Evolutionary conservation across 2,113 vertebrate genomes (phyloP), one percentile per base, ranked within the genome.

Genomic region (Notiomystis cincta): DNA sequence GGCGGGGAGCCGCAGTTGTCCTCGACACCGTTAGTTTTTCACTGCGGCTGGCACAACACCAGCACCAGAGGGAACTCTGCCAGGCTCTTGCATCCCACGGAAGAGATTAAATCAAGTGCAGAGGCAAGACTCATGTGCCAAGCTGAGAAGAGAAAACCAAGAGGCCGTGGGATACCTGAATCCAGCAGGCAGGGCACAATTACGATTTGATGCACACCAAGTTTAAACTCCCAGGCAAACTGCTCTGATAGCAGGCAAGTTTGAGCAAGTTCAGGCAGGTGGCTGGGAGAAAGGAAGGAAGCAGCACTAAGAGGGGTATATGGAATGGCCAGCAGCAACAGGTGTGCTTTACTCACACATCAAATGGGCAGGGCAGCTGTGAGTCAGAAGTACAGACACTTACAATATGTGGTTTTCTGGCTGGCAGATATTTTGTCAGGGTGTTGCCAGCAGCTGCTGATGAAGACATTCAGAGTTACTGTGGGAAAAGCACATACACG

Each of bases 371-470:
- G 89, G 89, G 80, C 89, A 90, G 65, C 48, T 1, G 0, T 94
- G 95, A 96, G 85, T 94, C 96, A 97, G 62, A 70, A 17, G 14
- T 62, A 45, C 58, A 93, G 58, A 86, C 79, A 89, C 35, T 47
- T 47, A 75, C 37, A 93, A 66, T 38, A 25, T 37, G 82, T 9
- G 51, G 47, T 62, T 94, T 92, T 71, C 72, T 70, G 35, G 62
- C 67, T 45, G 62, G 75, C 75, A 90, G 62, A 54, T 77, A 70
- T 58, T 54, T 86, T 50, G 62, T 92, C 67, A 83, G 89, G 93
- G 89, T 95, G 94, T 89, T 87, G 83, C 89, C 64, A 62, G 64
- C 51, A 82, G 95, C 70, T 89, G 89, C 82, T 93, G 88, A 92
- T 73, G 64, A 89, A 93, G 82, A 89, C 56, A n/a, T 76, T 75